Base-by-base conservation (phyloP, 2,113 vertebrate genomes). In the Astatoreochromis straeleni region DNA sequence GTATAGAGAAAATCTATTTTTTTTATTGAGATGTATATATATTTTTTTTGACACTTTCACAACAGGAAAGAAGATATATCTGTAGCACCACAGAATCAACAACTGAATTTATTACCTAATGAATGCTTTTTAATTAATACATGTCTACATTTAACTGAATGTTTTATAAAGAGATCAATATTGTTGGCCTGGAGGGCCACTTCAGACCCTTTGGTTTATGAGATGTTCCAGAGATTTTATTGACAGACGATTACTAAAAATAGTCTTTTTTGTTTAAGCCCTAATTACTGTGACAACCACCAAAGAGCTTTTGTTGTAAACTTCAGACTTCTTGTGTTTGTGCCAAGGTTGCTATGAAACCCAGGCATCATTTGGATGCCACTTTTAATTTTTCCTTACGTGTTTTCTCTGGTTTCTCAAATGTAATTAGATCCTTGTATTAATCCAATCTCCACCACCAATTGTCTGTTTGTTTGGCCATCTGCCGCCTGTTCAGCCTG, bases 371-470 rank as follows among this genome's bases (percentile, higher is more conserved):
- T 88, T 80, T 29, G 33, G 87, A 90, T 49, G 83, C 78, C 89
- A 53, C 70, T 81, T 89, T 88, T 70, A 42, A 93, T 94, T 94
- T 83, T 40, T 88, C 88, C 83, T 81, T 14, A 16, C 55, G 55
- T 51, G 53, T 65, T 38, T 90, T 93, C 82, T 86, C 89, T 92
- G 87, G 81, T 90, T 92, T 83, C 85, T 85, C 81, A 89, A 94
- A 94, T 90, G 86, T 47, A 90, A 93, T 94, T 94, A 92, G 81
- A 91, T 73, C 33, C 81, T 85, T 35, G 2, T 57, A 89, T 91
- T 94, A 94, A 95, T 95, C 86, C 85, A 90, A 91, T 93, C 89
- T 53, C 19, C 80, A 26, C 7, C 85, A 45, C 78, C 45, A 57
- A 85, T 82, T 73, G 65, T 81, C 45, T 78, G 85, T 70, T 51